Base-by-base conservation (phyloP, 2,888 invertebrate species). In the Epinotia bilunana region DNA sequence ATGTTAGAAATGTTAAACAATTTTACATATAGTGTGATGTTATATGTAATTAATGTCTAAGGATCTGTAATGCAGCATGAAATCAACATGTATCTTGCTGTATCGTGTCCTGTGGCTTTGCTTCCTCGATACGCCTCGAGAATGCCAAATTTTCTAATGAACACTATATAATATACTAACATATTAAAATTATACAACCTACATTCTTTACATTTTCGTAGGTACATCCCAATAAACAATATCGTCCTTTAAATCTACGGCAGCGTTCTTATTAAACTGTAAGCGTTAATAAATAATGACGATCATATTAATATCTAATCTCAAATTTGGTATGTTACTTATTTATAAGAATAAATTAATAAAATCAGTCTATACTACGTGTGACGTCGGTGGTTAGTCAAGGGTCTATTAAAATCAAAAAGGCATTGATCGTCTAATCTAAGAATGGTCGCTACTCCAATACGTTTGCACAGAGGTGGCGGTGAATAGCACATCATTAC, bases 241-340 rank as follows among this genome's bases (percentile, higher is more conserved):
- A 58, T 68, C 11, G 43, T 23, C 58, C 1, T 28, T 60, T 55
- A 65, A 65, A 65, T 53, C 74, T 74, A 74, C 49, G 60, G 70
- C 58, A 69, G 64, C 73, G 33, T 58, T 58, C 33, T 33, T 68
- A 12, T 69, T 23, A 62, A 71, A 67, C 2, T 18, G 20, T 60
- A 77, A 77, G 74, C 72, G 68, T 74, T 76, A 77, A 55, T 74
- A 71, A 74, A 71, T 74, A 65, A 74, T 71, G 69, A 73, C 68
- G 57, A 73, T 67, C 58, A 53, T 49, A 61, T 16, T 76, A 71
- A 46, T 39, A 65, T 62, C 74, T 74, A 78, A 78, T 74, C 65
- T 86, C 84, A 81, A 86, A 88, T 93, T 93, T 93, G 93, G 93
- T 93, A 92, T 90, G 84, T 83, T 84, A 87, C 88, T 90, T 91